Conservation (phyloP, 2,797 vertebrate genomes). For the Euphonia xanthogaster region DNA sequence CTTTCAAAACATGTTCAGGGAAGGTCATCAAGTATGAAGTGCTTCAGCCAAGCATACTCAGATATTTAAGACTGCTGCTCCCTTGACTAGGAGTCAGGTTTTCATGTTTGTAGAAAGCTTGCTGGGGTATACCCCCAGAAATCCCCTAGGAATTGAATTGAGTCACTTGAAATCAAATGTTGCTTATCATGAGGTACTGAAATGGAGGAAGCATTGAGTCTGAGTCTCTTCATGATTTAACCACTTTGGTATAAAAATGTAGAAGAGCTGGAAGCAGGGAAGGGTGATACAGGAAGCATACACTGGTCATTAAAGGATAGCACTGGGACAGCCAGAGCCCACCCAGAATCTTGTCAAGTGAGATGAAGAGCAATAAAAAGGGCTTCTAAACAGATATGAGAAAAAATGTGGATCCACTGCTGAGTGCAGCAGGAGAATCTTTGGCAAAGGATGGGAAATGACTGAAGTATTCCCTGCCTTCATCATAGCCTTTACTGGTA, state of each 20-base stretch:
- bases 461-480: not conserved
- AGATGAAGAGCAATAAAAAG: not conserved
- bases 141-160: not conserved
- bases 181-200: not conserved
- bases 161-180: not conserved
- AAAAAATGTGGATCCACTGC: not conserved
- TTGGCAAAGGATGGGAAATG: not conserved
- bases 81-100: not conserved
- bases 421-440: not conserved
- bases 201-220: not conserved
- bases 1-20: not conserved
- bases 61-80: not conserved
- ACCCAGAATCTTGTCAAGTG: not conserved
- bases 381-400: not conserved
- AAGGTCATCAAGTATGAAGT: not conserved
- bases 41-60: not conserved
- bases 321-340: not conserved
- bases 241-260: not conserved
- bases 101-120: not conserved
- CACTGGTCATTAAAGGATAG: not conserved
- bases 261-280: not conserved
- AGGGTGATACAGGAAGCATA: not conserved
- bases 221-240: not conserved
- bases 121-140: not conserved
- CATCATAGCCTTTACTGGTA: not conserved